Evolutionary conservation across 2,797 vertebrate genomes (phyloP), one percentile per base, ranked within the genome.

Genomic region (Oryzias dopingdopingensis): DNA sequence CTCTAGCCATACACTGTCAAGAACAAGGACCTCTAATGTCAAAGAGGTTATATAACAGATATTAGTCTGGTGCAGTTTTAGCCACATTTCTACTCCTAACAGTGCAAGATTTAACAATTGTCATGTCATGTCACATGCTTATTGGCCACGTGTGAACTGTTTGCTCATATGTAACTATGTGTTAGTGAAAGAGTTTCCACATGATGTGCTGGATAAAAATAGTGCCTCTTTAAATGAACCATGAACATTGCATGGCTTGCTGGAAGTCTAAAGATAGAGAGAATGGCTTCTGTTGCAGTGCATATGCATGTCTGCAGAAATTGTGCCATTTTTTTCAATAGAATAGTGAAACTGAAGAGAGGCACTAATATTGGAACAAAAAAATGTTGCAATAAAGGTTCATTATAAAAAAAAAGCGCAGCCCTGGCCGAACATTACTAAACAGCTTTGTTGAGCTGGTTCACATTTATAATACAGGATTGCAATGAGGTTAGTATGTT

Each of bases 171-270:
- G 63, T 29, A 46, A 62, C 42, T 65, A 65, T 32, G 63, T 29
- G 49, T 64, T 44, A 65, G 56, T 68, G 58, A 72, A 58, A 63
- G 62, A 60, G 63, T 65, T 84, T 84, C 71, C 0, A 17, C 72
- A 73, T 84, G 61, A 82, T 76, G 67, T 57, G 59, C 59, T 48
- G 44, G 70, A 77, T 83, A 73, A 40, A 85, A 83, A 87, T 86
- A 84, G 67, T 67, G 53, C 8, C 37, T 59, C 51, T 75, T 56
- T 79, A 82, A 86, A 83, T 87, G 67, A 85, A 83, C 53, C 85
- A 72, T 86, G 79, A 81, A 74, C 57, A 64, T 55, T 23, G 49
- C n/a, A 50, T 42, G 59, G 59, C 58, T 26, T 32, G 65, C 47
- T 65, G 52, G 49, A 69, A 58, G 58, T 70, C 60, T 74, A 56